A percentile compares a stretch with the other conserved stretches of the same genome.
These are phyloP conservation scores for Thymallus thymallus DNA, from an alignment of 2,113 vertebrate species.

Conservation along the genomic window DNA sequence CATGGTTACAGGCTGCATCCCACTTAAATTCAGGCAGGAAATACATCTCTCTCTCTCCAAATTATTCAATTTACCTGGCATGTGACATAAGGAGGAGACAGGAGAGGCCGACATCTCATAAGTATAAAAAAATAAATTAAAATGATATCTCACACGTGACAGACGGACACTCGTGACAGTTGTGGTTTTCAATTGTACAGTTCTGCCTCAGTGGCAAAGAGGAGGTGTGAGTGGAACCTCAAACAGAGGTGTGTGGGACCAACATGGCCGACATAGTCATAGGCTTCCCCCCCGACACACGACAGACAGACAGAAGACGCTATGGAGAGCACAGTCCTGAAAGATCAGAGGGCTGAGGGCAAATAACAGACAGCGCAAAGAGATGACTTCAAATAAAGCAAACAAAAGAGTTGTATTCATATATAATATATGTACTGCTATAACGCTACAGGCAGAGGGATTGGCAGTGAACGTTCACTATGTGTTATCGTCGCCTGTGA, in stretches of 20 bases:
- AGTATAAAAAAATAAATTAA: slow-evolving; percentile 82
- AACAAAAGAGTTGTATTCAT: not conserved
- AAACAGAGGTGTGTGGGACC: not conserved
- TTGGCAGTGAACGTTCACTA: slow-evolving; percentile 27
- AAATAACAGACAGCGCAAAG: not conserved
- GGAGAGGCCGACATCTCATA: slow-evolving; percentile 39
- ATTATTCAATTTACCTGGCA: slow-evolving; percentile 51
- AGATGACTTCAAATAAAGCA: not conserved
- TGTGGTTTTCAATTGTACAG: slow-evolving; percentile 36
- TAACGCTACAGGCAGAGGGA: not conserved
- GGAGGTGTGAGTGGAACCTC: not conserved
- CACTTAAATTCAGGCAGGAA: slow-evolving; percentile 20
- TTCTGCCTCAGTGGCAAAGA: slow-evolving; percentile 26
- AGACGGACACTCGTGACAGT: slow-evolving; percentile 27
- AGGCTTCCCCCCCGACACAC: too few species aligned
- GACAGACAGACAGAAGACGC: not conserved
- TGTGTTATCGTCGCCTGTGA: not conserved
- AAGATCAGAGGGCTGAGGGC: slow-evolving; percentile 19
- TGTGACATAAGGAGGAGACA: not conserved
- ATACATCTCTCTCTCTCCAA: slow-evolving; percentile 29
- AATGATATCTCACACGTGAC: slow-evolving; percentile 66
- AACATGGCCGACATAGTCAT: not conserved
- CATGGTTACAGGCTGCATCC: slow-evolving; percentile 23
- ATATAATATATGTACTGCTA: not conserved
- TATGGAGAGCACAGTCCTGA: not conserved